phyloP scores from a whole-genome alignment of 2,113 vertebrate species.

The Albula glossodonta region DNA sequence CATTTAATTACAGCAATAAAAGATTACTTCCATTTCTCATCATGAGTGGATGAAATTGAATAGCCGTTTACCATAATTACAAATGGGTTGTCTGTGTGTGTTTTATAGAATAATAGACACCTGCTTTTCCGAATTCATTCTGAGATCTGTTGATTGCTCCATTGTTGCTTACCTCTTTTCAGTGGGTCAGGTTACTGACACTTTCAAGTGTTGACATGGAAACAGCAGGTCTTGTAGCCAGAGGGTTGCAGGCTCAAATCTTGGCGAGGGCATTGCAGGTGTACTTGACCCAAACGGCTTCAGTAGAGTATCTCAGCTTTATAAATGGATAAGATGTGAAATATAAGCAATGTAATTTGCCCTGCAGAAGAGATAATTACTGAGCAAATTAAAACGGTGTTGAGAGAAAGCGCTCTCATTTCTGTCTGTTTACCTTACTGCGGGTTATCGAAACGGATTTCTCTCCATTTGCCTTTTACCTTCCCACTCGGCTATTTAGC shows the following conservation, averaged over 20 bases:
- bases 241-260: background rate
- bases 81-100: too few species aligned
- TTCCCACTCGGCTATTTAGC: slow-evolving; percentile 52
- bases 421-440: background rate
- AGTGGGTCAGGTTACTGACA: too few species aligned
- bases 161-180: too few species aligned
- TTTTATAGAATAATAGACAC: too few species aligned
- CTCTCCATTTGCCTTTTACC: slow-evolving; percentile 22
- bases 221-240: background rate
- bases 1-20: too few species aligned
- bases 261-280: background rate
- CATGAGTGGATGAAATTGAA: too few species aligned
- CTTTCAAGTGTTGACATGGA: background rate
- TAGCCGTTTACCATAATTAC: too few species aligned
- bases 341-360: background rate
- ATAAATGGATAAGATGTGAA: background rate
- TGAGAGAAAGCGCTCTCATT: background rate
- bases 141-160: too few species aligned
- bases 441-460: background rate
- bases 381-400: background rate
- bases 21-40: too few species aligned
- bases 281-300: background rate
- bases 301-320: background rate
- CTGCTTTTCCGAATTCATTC: too few species aligned
- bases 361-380: background rate